Evolutionary conservation across 1,140 invertebrate species (phyloP), one percentile per base, ranked within the genome.

Genomic region (Drosophila ananassae): DNA sequence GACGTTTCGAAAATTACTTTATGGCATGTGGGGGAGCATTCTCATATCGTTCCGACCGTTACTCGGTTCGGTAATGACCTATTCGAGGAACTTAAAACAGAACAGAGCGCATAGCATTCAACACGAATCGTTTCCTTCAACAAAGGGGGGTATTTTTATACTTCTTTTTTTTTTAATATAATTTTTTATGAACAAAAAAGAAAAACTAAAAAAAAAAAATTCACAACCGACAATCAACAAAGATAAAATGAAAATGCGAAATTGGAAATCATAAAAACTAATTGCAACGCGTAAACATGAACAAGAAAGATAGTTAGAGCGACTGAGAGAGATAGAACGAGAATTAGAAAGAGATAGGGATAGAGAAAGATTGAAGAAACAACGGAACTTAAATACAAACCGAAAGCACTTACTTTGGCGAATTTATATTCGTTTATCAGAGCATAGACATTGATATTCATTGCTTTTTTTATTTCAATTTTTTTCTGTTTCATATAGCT

Each of bases 341-440:
- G 48, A 59, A 32, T 58, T 41, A 55, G 46, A 53, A 46, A 63
- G 59, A 68, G 66, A 47, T 21, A 32, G 25, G 25, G 52, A 57
- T 69, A 50, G 51, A 69, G 63, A 71, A 50, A 71, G 25, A 71
- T 68, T 68, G 51, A 69, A 69, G 52, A 73, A 66, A 78, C 41
- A 82, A 78, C 63, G 63, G 53, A 83, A 79, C 71, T 74, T 25
- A 78, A 74, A 67, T 87, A 85, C 82, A 81, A 85, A 87, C 82
- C 69, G 64, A 85, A 85, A 60, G 78, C 82, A 85, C 82, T 85
- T 85, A 85, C 82, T 71, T 66, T 71, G 39, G 52, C 56, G 56
- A 74, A 69, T 69, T 81, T 77, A 74, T 83, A 74, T 82, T 75
- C 75, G 63, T 74, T 74, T 68, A 48, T 69, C 63, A 81, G 68